phyloP scores from a whole-genome alignment of 2,113 vertebrate species.

The Mellivora capensis region DNA sequence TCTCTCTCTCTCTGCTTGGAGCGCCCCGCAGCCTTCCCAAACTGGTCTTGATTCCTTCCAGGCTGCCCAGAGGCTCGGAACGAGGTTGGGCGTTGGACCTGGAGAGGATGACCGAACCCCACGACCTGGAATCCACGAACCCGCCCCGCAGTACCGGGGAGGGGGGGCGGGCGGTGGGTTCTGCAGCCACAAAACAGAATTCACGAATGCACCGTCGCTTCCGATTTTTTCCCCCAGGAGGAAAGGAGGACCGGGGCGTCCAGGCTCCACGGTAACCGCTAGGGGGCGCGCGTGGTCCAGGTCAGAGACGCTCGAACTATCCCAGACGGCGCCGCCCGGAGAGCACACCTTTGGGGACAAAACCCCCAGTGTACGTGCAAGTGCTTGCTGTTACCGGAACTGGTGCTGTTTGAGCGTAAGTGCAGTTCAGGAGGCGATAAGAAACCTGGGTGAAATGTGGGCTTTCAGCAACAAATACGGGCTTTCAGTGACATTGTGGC shows the following conservation, averaged over 20 bases:
- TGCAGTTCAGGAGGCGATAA: not conserved
- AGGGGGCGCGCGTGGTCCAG: slow-evolving; percentile 1
- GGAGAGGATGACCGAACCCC: rapidly evolving
- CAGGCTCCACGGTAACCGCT: not conserved
- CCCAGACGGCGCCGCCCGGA: rapidly evolving
- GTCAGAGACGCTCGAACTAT: rapidly evolving
- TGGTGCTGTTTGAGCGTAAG: not conserved
- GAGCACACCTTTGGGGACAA: rapidly evolving
- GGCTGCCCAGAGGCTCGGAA: not conserved
- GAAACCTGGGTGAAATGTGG: not conserved
- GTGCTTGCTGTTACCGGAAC: not conserved
- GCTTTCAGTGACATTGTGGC: not conserved
- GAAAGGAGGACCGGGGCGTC: rapidly evolving
- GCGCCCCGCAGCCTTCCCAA: not conserved
- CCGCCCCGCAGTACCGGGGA: not conserved
- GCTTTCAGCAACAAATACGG: not conserved
- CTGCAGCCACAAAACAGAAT: rapidly evolving
- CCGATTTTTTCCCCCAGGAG: not conserved
- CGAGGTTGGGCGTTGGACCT: not conserved
- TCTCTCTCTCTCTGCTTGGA: not conserved
- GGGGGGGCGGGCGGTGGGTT: rapidly evolving
- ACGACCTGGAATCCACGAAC: not conserved
- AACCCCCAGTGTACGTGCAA: not conserved
- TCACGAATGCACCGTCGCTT: rapidly evolving
- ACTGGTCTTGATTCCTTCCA: not conserved